Conservation (phyloP, 37 sponge, comb jelly and placozoan genomes). For the Halisarca cf. caerulea region DNA sequence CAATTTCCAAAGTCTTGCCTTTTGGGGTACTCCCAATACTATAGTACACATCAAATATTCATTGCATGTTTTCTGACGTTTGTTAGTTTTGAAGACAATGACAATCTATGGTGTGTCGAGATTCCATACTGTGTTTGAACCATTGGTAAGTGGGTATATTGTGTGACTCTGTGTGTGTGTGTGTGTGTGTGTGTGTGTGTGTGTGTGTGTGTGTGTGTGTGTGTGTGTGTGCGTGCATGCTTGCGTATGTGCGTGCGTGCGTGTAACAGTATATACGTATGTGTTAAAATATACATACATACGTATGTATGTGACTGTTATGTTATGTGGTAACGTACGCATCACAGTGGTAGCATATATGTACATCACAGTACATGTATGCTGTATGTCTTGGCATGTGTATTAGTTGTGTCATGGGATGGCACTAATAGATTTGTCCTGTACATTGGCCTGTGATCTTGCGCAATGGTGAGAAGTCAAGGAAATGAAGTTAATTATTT, state of each 20-base stretch:
- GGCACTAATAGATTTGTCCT: no score
- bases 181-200: slow-evolving; percentile 14
- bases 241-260: neutral
- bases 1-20: no score
- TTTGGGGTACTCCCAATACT: no score
- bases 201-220: neutral
- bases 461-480: no score
- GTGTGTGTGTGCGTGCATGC: neutral
- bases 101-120: slow-evolving; percentile 1
- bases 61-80: neutral
- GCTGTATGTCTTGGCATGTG: no score
- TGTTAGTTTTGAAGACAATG: slow-evolving; percentile 1
- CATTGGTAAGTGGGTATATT: slow-evolving; percentile 15
- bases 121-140: slow-evolving; percentile 16
- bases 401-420: no score
- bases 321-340: no score
- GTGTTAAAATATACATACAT: neutral
- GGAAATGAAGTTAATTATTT: no score
- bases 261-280: neutral
- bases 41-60: no score
- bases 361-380: no score
- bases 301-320: slow-evolving; percentile 3
- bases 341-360: no score
- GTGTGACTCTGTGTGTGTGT: slow-evolving; percentile 6
- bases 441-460: no score